Evolutionary conservation across 1,140 invertebrate species (phyloP).

Genomic region (Babylonia areolata): DNA sequence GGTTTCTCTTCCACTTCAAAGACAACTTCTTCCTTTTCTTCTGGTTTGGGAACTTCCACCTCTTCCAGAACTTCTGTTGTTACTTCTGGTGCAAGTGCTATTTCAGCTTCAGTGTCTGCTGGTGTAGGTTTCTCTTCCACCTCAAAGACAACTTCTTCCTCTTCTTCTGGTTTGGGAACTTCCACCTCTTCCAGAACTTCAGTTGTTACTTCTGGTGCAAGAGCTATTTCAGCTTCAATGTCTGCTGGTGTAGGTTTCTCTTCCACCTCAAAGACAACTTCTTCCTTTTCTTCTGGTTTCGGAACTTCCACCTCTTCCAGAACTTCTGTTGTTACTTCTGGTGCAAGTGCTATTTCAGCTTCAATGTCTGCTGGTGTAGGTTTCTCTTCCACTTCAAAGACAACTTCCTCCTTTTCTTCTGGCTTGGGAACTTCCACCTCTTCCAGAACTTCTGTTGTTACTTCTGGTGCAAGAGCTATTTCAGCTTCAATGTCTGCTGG

Average conservation of each 20-base stretch:
- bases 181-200: slow-evolving; percentile 7
- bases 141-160: slow-evolving; percentile 28
- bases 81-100: slow-evolving; percentile 12
- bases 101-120: slow-evolving; percentile 40
- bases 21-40: slow-evolving; percentile 20
- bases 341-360: slow-evolving; percentile 29
- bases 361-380: slow-evolving; percentile 35
- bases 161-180: slow-evolving; percentile 25
- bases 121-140: slow-evolving; percentile 29
- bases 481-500: slow-evolving; percentile 39
- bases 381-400: slow-evolving; percentile 31
- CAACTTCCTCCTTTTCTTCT: slow-evolving; percentile 18
- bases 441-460: background rate
- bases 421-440: slow-evolving; percentile 28
- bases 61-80: background rate
- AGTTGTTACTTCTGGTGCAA: background rate
- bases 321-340: background rate
- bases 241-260: slow-evolving; percentile 31
- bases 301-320: slow-evolving; percentile 5
- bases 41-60: slow-evolving; percentile 26
- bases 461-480: slow-evolving; percentile 12
- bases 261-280: slow-evolving; percentile 19
- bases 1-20: slow-evolving; percentile 35
- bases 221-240: slow-evolving; percentile 40
- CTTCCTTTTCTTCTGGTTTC: slow-evolving; percentile 31